phyloP scores from a whole-genome alignment of 2,113 vertebrate species.

The Sturnira hondurensis region DNA sequence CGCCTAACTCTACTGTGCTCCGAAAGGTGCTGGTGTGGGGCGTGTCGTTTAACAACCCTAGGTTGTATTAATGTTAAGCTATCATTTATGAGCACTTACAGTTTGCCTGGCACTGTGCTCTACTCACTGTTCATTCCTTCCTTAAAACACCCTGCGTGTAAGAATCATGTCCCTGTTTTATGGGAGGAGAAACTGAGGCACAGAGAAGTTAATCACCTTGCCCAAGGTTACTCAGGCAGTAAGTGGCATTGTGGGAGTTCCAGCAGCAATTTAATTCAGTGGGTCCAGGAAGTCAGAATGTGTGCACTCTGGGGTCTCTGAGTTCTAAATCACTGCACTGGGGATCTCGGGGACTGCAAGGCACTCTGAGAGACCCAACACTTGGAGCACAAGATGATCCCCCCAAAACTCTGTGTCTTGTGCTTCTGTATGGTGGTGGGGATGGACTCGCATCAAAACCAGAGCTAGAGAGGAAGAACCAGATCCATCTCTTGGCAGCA shows the following conservation, averaged over 20 bases:
- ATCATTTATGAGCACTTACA: neutral
- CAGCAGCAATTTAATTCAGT: neutral
- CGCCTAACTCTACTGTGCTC: neutral
- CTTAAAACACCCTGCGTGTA: neutral
- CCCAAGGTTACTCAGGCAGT: neutral
- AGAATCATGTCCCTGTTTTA: neutral
- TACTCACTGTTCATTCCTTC: neutral
- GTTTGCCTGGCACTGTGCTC: neutral
- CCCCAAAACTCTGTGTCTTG: neutral
- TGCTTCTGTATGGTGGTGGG: neutral
- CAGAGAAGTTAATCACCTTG: neutral
- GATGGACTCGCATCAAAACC: neutral
- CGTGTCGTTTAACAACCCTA: neutral
- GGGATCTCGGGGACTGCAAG: neutral
- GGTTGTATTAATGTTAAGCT: neutral
- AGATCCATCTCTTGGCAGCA: neutral
- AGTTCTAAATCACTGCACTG: neutral
- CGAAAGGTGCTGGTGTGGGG: neutral
- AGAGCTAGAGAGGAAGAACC: neutral
- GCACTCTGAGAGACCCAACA: neutral
- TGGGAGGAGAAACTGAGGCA: neutral
- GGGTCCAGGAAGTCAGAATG: neutral
- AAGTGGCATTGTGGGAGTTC: neutral
- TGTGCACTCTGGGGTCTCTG: neutral
- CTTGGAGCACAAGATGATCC: neutral